These are phyloP conservation scores for Pterobdella sp. DNA, from an alignment of 2,888 invertebrate genomes.

Conservation along the genomic window DNA sequence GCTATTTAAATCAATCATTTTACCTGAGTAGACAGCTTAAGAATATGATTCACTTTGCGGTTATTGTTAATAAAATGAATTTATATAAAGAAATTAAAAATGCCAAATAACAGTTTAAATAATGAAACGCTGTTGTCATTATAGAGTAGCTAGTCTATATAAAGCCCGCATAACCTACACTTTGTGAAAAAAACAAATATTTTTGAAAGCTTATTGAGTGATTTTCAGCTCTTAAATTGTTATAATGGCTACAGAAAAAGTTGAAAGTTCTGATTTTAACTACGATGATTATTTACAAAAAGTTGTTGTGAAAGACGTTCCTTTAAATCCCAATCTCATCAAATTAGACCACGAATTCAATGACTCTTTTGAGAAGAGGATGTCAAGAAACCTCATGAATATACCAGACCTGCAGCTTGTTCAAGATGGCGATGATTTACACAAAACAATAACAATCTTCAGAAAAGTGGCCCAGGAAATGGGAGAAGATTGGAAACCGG, in stretches of 20 bases:
- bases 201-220: too few species aligned
- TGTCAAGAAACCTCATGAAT: constrained; percentile 15
- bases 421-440: constrained; percentile 27
- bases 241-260: not conserved
- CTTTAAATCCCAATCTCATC: constrained; percentile 23
- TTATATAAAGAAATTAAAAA: too few species aligned
- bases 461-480: constrained; percentile 28
- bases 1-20: too few species aligned
- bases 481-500: constrained; percentile 31
- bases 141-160: too few species aligned
- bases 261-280: not conserved
- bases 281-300: not conserved
- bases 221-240: too few species aligned
- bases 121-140: too few species aligned
- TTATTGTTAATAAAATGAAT: too few species aligned
- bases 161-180: too few species aligned
- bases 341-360: constrained; percentile 29
- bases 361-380: constrained; percentile 27
- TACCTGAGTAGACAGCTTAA: too few species aligned
- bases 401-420: constrained; percentile 16
- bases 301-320: constrained; percentile 18
- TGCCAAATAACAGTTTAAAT: too few species aligned
- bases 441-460: constrained; percentile 28
- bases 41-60: too few species aligned
- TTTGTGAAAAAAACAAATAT: too few species aligned